Percentiles rank a stretch among this genome's conserved stretches.
Evolutionary conservation across 2,797 vertebrate genomes (phyloP).

Genomic region (Enteromius mattozi): DNA sequence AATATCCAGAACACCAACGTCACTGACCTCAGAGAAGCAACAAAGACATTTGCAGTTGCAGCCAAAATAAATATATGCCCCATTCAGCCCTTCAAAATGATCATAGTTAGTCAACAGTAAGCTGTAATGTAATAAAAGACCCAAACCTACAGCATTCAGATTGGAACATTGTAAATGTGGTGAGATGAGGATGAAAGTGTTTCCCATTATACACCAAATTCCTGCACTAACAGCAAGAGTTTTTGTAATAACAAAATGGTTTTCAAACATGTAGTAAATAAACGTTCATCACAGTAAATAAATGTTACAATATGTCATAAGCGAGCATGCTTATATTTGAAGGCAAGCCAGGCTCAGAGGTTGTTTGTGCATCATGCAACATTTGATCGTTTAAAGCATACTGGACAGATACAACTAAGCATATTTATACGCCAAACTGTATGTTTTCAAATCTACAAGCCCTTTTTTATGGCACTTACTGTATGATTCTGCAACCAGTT

Average conservation of each 20-base stretch:
- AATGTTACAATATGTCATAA: neutral
- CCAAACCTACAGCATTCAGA: neutral
- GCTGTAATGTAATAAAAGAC: neutral
- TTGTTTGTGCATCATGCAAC: neutral
- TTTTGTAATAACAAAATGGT: neutral
- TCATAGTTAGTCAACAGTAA: neutral
- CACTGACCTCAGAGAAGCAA: constrained; percentile 13
- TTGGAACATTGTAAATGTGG: neutral
- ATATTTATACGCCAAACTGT: neutral
- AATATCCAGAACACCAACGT: constrained; percentile 2
- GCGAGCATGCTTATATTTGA: neutral
- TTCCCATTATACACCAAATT: neutral
- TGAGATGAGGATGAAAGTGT: neutral
- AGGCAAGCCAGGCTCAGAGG: neutral
- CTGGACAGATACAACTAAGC: neutral
- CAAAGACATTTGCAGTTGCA: neutral
- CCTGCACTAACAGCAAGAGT: neutral
- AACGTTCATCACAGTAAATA: neutral
- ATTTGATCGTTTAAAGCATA: neutral
- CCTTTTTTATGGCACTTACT: neutral
- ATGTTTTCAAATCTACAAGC: neutral
- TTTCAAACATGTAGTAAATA: neutral
- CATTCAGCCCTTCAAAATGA: neutral
- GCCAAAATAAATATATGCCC: neutral
- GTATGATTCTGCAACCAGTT: constrained; percentile 1